phyloP scores from a whole-genome alignment of 2,888 invertebrate species.

The Iselma pallidipennis region DNA sequence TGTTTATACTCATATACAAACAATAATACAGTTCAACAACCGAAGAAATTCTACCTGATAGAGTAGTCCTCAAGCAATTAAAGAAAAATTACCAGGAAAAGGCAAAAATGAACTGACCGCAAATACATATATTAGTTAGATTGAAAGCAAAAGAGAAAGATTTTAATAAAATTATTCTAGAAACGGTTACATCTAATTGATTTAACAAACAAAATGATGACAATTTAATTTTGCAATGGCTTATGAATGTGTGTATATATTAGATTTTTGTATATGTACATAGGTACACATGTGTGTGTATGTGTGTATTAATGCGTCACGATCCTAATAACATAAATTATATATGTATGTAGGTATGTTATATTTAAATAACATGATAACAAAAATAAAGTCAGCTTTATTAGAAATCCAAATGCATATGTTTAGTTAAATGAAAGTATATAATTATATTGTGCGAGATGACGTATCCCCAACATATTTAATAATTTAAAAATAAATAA shows the following conservation, averaged over 20 bases:
- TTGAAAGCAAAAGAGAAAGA: too few relatives aligned
- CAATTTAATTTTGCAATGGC: conserved; percentile 25
- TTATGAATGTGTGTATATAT: too few relatives aligned
- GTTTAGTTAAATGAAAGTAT: conserved; percentile 40
- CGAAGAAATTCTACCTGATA: not conserved
- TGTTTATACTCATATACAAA: not conserved
- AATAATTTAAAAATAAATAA: conserved; percentile 8
- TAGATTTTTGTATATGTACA: not conserved
- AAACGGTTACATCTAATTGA: conserved; percentile 29
- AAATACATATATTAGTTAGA: too few relatives aligned
- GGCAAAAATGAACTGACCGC: too few relatives aligned
- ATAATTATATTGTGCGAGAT: conserved; percentile 34
- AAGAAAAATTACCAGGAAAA: too few relatives aligned
- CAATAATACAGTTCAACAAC: not conserved
- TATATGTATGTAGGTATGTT: conserved; percentile 16
- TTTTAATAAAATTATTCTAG: conserved; percentile 25
- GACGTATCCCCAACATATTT: conserved; percentile 12
- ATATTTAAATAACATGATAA: conserved; percentile 19
- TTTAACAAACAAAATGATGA: conserved; percentile 26
- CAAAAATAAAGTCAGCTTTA: conserved; percentile 23
- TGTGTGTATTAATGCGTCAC: conserved; percentile 20
- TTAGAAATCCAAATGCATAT: conserved; percentile 39
- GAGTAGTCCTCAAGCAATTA: too few relatives aligned
- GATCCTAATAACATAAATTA: conserved; percentile 10
- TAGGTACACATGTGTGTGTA: not conserved